These are phyloP conservation scores for Apus apus DNA, from an alignment of 2,113 vertebrate species.

Conservation along the genomic window DNA sequence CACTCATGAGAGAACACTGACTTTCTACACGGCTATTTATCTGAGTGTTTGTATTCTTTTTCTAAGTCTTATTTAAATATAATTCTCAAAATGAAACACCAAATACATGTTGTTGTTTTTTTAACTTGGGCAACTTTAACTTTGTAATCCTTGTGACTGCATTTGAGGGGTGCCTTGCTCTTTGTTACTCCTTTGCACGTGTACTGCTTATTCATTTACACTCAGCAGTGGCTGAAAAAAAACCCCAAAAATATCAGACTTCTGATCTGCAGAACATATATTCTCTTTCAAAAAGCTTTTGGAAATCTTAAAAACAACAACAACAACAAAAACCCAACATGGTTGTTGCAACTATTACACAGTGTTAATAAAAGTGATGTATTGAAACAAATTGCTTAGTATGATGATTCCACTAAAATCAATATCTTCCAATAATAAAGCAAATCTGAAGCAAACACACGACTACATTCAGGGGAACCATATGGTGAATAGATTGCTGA, in stretches of 20 bases:
- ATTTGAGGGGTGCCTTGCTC: neutral
- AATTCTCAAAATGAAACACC: neutral
- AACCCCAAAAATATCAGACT: neutral
- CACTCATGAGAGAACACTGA: neutral
- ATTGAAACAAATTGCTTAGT: conserved; percentile 27
- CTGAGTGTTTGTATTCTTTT: neutral
- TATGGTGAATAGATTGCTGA: neutral
- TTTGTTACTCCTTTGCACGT: neutral
- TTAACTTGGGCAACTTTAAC: neutral
- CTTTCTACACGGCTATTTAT: neutral
- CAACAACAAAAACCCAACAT: neutral
- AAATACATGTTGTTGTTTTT: neutral
- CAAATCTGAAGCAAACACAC: neutral
- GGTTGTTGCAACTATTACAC: neutral
- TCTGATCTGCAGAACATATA: neutral
- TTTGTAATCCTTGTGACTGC: neutral
- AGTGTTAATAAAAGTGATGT: neutral
- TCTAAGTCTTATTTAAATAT: neutral
- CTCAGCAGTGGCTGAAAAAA: neutral
- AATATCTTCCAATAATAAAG: conserved; percentile 29
- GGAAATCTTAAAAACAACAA: neutral
- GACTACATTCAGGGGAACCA: neutral
- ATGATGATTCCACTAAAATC: conserved; percentile 7
- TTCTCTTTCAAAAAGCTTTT: neutral
- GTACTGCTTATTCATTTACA: neutral